A percentile compares a stretch with the other conserved stretches of the same genome.
Evolutionary conservation across 2,888 invertebrate genomes (phyloP).

Genomic region (Epsilonema sp.): DNA sequence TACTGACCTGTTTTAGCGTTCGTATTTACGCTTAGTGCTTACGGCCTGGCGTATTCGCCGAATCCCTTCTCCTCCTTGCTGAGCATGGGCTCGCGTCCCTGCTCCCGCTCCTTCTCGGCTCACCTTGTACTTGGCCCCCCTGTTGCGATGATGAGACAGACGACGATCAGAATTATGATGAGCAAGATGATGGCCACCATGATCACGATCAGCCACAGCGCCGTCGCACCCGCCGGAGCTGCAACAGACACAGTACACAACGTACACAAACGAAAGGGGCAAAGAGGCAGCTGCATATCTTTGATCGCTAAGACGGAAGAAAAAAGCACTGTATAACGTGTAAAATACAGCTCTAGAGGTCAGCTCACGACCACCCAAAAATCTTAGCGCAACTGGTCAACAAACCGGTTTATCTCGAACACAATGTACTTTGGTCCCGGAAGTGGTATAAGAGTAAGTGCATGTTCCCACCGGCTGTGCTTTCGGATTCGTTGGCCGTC

Average conservation of each 20-base stretch:
- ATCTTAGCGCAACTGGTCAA: too few relatives aligned
- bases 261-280: too few relatives aligned
- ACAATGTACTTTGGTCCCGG: slow-evolving; percentile 17
- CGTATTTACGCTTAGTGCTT: slow-evolving; percentile 38
- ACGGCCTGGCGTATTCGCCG: slow-evolving; percentile 90
- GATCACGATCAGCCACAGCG: slow-evolving; percentile 93
- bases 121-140: slow-evolving; percentile 87
- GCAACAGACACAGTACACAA: too few relatives aligned
- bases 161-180: slow-evolving; percentile 70
- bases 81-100: slow-evolving; percentile 50
- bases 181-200: slow-evolving; percentile 86
- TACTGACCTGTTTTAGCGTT: too few relatives aligned
- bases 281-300: too few relatives aligned
- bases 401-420: too few relatives aligned
- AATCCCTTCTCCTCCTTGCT: slow-evolving; percentile 48
- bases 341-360: too few relatives aligned
- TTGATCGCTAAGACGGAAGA: too few relatives aligned
- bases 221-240: slow-evolving; percentile 24
- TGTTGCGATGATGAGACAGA: slow-evolving; percentile 83
- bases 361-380: too few relatives aligned
- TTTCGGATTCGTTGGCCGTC: slow-evolving; percentile 36
- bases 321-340: too few relatives aligned
- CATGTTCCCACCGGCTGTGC: slow-evolving; percentile 15
- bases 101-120: slow-evolving; percentile 88
- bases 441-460: slow-evolving; percentile 19